A percentile compares a stretch with the other conserved stretches of the same genome.
Evolutionary conservation across 2,113 vertebrate species (phyloP).

Genomic region (Camarhynchus parvulus): DNA sequence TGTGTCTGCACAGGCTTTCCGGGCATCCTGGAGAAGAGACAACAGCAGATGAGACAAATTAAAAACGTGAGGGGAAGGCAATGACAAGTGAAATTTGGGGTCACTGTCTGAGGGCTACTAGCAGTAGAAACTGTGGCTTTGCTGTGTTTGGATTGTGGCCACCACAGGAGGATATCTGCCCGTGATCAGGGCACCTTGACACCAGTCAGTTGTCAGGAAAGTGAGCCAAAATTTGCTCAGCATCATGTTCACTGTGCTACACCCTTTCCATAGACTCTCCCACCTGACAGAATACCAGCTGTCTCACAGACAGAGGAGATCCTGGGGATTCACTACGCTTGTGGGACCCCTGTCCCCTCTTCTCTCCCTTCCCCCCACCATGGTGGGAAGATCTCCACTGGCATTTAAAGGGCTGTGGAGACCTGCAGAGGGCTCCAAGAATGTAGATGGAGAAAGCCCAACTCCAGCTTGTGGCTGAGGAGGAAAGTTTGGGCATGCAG

Average conservation of each 20-base stretch:
- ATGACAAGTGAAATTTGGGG: background rate
- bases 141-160: background rate
- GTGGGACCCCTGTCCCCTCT: background rate
- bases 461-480: background rate
- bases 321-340: background rate
- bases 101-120: background rate
- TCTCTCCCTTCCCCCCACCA: background rate
- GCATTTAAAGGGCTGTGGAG: background rate
- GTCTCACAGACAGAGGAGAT: background rate
- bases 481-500: background rate
- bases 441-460: background rate
- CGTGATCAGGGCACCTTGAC: background rate
- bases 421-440: background rate
- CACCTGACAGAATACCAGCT: background rate
- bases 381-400: background rate
- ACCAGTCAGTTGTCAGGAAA: background rate
- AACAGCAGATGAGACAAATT: background rate
- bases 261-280: background rate
- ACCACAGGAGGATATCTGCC: too few species aligned
- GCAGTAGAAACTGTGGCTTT: background rate
- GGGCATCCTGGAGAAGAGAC: slow-evolving; percentile 82
- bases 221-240: background rate
- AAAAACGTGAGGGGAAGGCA: rapidly evolving
- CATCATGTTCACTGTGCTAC: background rate
- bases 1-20: slow-evolving; percentile 89